Evolutionary conservation across 2,888 invertebrate species (phyloP), one percentile per base, ranked within the genome.

Genomic region (Nemotelus nigrinus): DNA sequence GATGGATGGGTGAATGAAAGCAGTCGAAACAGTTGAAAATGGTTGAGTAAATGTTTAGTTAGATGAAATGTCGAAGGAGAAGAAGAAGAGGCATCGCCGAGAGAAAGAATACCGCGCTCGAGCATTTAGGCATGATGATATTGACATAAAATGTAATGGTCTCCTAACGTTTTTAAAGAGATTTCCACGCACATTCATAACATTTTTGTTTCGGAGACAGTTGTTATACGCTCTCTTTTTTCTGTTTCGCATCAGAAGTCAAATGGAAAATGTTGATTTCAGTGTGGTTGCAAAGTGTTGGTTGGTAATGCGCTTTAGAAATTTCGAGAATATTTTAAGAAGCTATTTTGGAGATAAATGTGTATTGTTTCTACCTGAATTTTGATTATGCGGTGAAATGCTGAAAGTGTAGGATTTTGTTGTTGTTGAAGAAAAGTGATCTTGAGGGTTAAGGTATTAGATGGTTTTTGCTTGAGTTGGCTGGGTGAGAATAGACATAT

Each of bases 71-170:
- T 45, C 43, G 50, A 67, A 5, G n/a, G 48, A 67, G 39, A 47
- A 47, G 65, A 65, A 65, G n/a, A 64, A 64, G 3, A 44, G 43
- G 48, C 4, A 8, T n/a, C 48, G n/a, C 25, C 25, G 25, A 25
- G 25, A 25, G 0, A 25, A 25, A 25, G 25, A 25, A 48, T 0
- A n/a, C 25, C 7, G 50, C n/a, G 3, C n/a, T 67, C 45, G 45
- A 3, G 25, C 65, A 25, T 45, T 45, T 48, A 1, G 47, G 3
- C n/a, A 8, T 44, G 47, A 67, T 48, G 67, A 67, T 67, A 48
- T 67, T 67, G 47, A 48, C 48, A 67, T 67, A 67, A 67, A 48
- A 67, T 67, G 67, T 48, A 67, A 67, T 67, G 67, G 48, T 25
- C 50, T 48, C 50, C 50, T 48, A 4, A 25, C 25, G 50, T 67